Evolutionary conservation across 2,113 vertebrate species (phyloP).

Genomic region (Cyanoramphus novaezelandiae): DNA sequence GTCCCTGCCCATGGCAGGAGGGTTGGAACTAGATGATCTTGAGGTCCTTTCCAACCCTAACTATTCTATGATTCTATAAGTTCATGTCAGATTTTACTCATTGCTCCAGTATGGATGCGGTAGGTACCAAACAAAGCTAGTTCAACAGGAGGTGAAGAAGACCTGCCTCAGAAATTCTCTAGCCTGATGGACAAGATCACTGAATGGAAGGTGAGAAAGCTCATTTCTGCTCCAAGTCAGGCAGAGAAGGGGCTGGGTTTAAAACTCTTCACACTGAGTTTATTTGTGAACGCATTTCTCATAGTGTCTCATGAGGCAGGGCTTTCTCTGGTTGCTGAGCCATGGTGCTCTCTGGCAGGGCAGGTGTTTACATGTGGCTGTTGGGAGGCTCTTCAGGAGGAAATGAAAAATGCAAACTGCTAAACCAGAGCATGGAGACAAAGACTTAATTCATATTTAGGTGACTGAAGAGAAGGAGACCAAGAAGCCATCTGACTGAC

Average conservation of each 20-base stretch:
- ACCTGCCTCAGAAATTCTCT: background rate
- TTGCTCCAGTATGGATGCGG: background rate
- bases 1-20: too few relatives aligned
- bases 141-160: background rate
- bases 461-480: background rate
- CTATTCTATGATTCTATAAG: too few relatives aligned
- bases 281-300: background rate
- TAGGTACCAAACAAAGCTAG: background rate
- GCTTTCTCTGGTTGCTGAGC: background rate
- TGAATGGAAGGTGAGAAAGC: background rate
- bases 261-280: background rate
- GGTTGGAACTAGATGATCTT: too few relatives aligned
- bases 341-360: background rate
- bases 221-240: background rate
- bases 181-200: background rate
- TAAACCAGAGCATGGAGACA: background rate
- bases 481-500: background rate
- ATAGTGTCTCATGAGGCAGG: background rate
- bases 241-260: background rate
- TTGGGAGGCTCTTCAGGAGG: background rate
- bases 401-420: background rate
- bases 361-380: background rate
- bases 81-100: background rate
- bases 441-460: background rate
- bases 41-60: too few relatives aligned